phyloP scores from a whole-genome alignment of 2,113 vertebrate genomes.

The Chamaea fasciata region DNA sequence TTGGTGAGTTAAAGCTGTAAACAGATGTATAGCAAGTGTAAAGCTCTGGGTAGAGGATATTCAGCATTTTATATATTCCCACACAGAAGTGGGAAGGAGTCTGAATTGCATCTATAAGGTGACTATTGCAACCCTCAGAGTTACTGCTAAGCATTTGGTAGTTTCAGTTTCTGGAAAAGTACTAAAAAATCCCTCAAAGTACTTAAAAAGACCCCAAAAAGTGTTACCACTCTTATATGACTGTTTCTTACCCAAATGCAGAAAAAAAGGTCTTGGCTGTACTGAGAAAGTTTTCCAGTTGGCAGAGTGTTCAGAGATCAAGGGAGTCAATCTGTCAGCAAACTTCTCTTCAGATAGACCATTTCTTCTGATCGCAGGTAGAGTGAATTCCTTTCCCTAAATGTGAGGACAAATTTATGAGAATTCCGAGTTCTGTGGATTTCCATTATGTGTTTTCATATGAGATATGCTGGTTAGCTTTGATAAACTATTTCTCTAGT shows the following conservation, averaged over 20 bases:
- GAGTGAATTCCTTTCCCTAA: background rate
- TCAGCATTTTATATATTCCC: background rate
- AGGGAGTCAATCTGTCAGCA: background rate
- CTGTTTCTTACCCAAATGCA: background rate
- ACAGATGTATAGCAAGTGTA: background rate
- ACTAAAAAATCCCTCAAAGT: background rate
- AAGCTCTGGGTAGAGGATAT: background rate
- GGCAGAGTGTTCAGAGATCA: background rate
- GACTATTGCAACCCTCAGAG: background rate
- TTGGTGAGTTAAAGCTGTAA: background rate
- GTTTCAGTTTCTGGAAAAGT: background rate
- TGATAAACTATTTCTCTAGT: background rate
- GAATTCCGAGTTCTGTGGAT: background rate
- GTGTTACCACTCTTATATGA: background rate
- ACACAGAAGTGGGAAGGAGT: background rate
- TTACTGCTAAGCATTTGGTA: background rate
- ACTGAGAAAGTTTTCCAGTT: background rate
- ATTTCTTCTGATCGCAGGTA: background rate
- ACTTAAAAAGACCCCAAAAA: background rate
- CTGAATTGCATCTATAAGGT: background rate
- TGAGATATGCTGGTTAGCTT: background rate
- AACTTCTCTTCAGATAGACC: background rate
- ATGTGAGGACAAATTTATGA: background rate
- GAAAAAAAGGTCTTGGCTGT: background rate
- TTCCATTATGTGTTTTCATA: background rate